A percentile compares a stretch with the other conserved stretches of the same genome.
Evolutionary conservation across 2,113 vertebrate genomes (phyloP).

Genomic region (Oxygymnocypris stewartii): DNA sequence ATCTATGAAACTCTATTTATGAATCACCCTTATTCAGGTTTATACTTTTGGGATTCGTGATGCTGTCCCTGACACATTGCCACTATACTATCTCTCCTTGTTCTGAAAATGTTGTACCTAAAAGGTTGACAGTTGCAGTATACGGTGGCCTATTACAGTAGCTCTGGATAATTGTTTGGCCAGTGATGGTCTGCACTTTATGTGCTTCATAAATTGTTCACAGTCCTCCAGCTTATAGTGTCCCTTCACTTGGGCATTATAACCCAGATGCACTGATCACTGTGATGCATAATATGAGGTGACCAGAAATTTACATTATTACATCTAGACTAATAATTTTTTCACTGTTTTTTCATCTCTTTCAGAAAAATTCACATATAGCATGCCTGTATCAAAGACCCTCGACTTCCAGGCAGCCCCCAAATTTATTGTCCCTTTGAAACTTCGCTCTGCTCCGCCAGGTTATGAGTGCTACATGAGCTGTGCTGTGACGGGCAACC

Average conservation of each 20-base stretch:
- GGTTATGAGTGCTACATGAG: constrained; percentile 87
- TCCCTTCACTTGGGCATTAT: background rate
- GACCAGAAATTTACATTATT: background rate
- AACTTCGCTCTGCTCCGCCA: constrained; percentile 73
- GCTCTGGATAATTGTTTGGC: background rate
- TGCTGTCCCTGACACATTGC: background rate
- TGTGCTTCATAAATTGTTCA: background rate
- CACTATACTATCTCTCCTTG: background rate
- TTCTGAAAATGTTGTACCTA: constrained; percentile 1
- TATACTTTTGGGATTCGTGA: constrained; percentile 16
- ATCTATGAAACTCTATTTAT: constrained; percentile 25
- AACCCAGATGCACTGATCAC: background rate
- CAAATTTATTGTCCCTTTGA: constrained; percentile 77
- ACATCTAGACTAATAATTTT: background rate
- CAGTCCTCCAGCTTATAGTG: background rate
- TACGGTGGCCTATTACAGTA: background rate
- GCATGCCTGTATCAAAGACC: constrained; percentile 61
- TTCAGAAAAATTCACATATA: constrained; percentile 73
- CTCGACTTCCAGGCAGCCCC: constrained; percentile 75
- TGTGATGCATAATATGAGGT: background rate
- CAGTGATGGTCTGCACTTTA: background rate
- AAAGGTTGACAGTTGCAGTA: background rate
- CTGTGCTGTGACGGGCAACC: constrained; percentile 82
- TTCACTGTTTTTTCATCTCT: background rate
- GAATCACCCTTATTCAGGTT: constrained; percentile 31